Evolutionary conservation across 2,113 vertebrate species (phyloP), one percentile per base, ranked within the genome.

Genomic region (Xyliphius kryptos): DNA sequence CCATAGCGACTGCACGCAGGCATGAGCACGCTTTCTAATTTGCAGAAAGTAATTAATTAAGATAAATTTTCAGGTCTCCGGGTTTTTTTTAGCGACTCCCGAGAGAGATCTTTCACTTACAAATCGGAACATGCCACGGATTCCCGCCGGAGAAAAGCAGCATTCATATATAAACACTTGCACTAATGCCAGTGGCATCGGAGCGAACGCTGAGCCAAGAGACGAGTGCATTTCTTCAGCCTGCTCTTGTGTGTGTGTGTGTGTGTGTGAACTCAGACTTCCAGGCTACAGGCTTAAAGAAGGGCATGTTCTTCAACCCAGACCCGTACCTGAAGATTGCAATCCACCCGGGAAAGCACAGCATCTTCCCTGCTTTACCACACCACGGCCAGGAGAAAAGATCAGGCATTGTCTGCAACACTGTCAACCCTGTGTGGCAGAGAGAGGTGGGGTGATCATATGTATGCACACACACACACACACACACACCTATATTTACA

Each of bases 301-400:
- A 98, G 77, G 96, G 96, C 14, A 98, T 99, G 96, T 99, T 99
- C 83, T 99, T 99, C 78, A 97, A 97, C 72, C 96, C 96, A 2
- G 96, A 99, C 62, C 96, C 96, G 14, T 99, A 99, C 67, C 85
- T 99, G 81, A 99, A 98, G 83, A 92, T 99, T 73, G 93, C 94
- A 60, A 97, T 99, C 67, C 94, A 97, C 79, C 96, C 96, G 2
- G 95, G 96, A 38, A 99, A 99, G 53, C 96, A 97, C 48, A 98
- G 94, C 86, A 94, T 92, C 81, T 98, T 97, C 77, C 96, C 95
- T 2, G 92, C 90, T 0, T 89, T 98, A 68, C 91, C 92, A 22
- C 96, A 99, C 70, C 96, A 99, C 1, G 96, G 96, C 16, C 96
- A 99, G 75, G 94, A 99, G 79, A 95, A 94, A 67, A 89, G 95